A percentile compares a stretch with the other conserved stretches of the same genome.
Evolutionary conservation across 2,113 vertebrate species (phyloP).

Genomic region (Falcunculus frontatus): DNA sequence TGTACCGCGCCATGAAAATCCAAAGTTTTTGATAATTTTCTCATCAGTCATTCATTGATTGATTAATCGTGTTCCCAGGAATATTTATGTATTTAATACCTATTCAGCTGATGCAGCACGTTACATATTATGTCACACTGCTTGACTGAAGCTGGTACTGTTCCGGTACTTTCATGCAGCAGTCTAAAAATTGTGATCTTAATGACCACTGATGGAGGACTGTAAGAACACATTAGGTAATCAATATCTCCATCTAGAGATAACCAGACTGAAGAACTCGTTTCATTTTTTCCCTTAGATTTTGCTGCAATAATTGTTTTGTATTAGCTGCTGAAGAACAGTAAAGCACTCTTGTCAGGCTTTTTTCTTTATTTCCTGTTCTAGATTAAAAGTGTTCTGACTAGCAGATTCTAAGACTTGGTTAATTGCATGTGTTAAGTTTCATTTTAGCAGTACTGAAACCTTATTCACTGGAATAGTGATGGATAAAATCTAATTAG

Average conservation of each 20-base stretch:
- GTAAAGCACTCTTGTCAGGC: neutral
- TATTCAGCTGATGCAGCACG: neutral
- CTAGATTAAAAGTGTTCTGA: neutral
- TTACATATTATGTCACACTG: neutral
- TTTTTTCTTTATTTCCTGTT: neutral
- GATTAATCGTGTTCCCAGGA: neutral
- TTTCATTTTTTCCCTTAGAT: neutral
- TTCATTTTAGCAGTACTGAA: neutral
- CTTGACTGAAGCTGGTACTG: neutral
- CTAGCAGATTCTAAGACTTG: neutral
- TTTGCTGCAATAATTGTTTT: neutral
- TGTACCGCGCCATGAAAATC: accelerated
- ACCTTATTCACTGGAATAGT: neutral
- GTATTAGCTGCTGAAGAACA: neutral
- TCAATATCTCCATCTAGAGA: neutral
- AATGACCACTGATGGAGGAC: neutral
- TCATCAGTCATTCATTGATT: neutral
- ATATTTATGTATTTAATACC: neutral
- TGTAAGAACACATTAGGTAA: neutral
- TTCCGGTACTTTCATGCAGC: neutral
- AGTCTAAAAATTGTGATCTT: neutral
- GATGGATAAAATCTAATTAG: neutral
- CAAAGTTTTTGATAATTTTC: neutral
- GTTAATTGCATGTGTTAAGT: neutral
- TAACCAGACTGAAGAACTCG: neutral